A percentile compares a stretch with the other conserved stretches of the same genome.
These are phyloP conservation scores for Aethes cnicana DNA, from an alignment of 2,888 invertebrate species.

Conservation along the genomic window DNA sequence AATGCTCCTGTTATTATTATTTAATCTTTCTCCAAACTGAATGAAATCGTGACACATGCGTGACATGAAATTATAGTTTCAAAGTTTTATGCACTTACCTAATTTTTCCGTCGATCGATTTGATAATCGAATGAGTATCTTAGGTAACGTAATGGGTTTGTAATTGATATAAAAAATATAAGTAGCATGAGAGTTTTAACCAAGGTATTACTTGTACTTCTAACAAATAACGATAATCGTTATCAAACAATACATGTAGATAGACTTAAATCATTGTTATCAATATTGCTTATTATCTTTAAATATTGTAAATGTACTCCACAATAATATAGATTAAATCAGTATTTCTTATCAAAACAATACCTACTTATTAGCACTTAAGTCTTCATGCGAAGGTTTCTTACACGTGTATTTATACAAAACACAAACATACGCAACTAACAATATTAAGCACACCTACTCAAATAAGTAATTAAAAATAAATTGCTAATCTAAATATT, in stretches of 20 bases:
- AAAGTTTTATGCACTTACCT: too few relatives aligned
- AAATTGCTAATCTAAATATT: constrained; percentile 9
- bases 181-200: constrained; percentile 50
- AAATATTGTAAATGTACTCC: constrained; percentile 72
- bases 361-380: constrained; percentile 46
- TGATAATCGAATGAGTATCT: too few relatives aligned
- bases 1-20: constrained; percentile 25
- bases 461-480: too few relatives aligned
- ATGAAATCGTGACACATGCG: too few relatives aligned
- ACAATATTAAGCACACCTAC: too few relatives aligned
- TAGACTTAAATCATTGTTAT: constrained; percentile 72
- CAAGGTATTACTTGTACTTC: constrained; percentile 52
- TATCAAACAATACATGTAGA: constrained; percentile 77
- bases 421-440: constrained; percentile 10
- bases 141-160: too few relatives aligned
- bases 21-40: too few relatives aligned
- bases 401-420: constrained; percentile 25
- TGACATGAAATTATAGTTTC: too few relatives aligned
- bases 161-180: too few relatives aligned
- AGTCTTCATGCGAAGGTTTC: constrained; percentile 41
- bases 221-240: constrained; percentile 68
- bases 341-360: constrained; percentile 60
- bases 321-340: constrained; percentile 67
- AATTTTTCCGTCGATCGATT: too few relatives aligned
- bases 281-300: constrained; percentile 74